These are phyloP conservation scores for Cepaea hortensis DNA, from an alignment of 2,888 invertebrate genomes.

Conservation along the genomic window DNA sequence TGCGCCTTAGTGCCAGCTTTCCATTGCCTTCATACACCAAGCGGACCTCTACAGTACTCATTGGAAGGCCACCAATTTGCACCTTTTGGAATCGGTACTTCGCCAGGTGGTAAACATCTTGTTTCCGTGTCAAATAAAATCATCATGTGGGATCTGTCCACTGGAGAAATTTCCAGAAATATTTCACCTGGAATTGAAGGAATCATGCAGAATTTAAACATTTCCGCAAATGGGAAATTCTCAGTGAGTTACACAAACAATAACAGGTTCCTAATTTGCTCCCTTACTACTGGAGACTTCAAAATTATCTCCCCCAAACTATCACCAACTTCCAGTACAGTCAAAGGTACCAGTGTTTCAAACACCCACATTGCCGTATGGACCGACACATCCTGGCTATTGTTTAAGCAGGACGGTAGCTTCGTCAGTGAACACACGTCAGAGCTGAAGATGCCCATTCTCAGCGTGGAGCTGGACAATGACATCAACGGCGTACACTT, in stretches of 20 bases:
- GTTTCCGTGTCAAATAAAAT: slow-evolving; percentile 97
- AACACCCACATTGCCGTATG: slow-evolving; percentile 71
- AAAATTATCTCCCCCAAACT: slow-evolving; percentile 90
- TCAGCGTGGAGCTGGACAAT: slow-evolving; percentile 60
- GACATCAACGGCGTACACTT: slow-evolving; percentile 58
- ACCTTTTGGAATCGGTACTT: slow-evolving; percentile 74
- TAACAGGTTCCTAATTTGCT: slow-evolving; percentile 92
- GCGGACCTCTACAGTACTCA: slow-evolving; percentile 97
- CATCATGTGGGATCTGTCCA: slow-evolving; percentile 96
- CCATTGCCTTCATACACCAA: slow-evolving; percentile 97
- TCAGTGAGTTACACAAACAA: slow-evolving; percentile 97
- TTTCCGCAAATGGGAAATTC: slow-evolving; percentile 96
- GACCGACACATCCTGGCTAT: slow-evolving; percentile 68
- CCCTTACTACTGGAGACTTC: slow-evolving; percentile 95
- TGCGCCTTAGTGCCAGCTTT: slow-evolving; percentile 94
- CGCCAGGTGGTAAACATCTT: slow-evolving; percentile 80
- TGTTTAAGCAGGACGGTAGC: slow-evolving; percentile 65
- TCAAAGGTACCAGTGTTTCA: slow-evolving; percentile 69
- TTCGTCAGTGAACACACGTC: slow-evolving; percentile 59
- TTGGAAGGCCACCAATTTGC: slow-evolving; percentile 98
- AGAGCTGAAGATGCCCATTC: slow-evolving; percentile 65
- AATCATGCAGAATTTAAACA: slow-evolving; percentile 93
- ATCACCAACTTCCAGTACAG: slow-evolving; percentile 78
- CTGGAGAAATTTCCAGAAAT: slow-evolving; percentile 94
- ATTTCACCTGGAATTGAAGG: slow-evolving; percentile 90